Evolutionary conservation across 2,888 invertebrate species (phyloP), one percentile per base, ranked within the genome.

Genomic region (Ptilodon capucinus): DNA sequence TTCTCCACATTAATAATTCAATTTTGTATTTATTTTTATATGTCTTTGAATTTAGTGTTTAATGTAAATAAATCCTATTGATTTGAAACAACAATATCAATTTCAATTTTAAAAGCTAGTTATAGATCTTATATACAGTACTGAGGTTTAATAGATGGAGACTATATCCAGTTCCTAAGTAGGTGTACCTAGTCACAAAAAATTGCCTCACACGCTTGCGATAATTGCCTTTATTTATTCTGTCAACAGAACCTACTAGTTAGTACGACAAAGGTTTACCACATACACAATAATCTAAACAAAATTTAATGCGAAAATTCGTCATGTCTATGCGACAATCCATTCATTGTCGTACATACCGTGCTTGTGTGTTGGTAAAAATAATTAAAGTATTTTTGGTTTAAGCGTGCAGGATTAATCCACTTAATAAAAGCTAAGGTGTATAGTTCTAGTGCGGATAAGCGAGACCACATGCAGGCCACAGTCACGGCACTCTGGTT

Each of bases 401-500:
- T 21, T 3, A 25, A 9, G n/a, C 28, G 4, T 28, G 0, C 2
- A n/a, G 7, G 9, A 28, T n/a, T 28, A 28, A 2, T 28, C n/a
- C n/a, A 28, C n/a, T 28, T 28, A 28, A 28, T 28, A n/a, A n/a
- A 28, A 28, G 28, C 5, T 21, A 21, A n/a, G 21, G 21, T 21
- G 21, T 21, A 11, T 28, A 28, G 28, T 46, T 43, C 28, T 46
- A 32, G 18, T 44, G 46, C n/a, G 14, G 39, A 44, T 36, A 50
- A n/a, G 19, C 32, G 41, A 43, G 48, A 51, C 44, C 44, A 57
- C 48, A 50, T 46, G 50, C 50, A 23, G 43, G 48, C 40, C 50
- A 49, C 51, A 60, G 53, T 61, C 68, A 70, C 68, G 64, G 56
- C 52, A 57, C 63, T 73, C 60, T 50, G 54, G 65, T 74, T 69